Percentiles rank a stretch among this genome's conserved stretches.
These are phyloP conservation scores for Ibidorhyncha struthersii DNA, from an alignment of 2,113 vertebrate genomes.

Conservation along the genomic window DNA sequence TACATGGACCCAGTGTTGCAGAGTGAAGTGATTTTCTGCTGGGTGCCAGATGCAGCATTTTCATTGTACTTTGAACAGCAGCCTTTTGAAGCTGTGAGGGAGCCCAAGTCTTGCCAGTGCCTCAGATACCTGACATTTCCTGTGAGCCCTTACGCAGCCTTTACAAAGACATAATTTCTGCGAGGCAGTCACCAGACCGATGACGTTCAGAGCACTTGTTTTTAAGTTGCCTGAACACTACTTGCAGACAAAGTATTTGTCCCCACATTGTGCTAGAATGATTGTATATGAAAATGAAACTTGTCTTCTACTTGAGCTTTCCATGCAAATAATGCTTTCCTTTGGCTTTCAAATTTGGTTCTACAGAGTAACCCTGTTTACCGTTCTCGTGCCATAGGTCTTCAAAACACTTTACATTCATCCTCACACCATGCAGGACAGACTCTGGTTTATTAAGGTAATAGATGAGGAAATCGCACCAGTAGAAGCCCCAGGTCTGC, in stretches of 20 bases:
- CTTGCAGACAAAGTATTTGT: background rate
- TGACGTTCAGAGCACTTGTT: background rate
- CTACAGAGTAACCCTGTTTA: background rate
- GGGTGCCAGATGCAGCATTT: background rate
- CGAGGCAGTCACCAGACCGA: background rate
- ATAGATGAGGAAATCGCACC: background rate
- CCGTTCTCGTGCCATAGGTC: background rate
- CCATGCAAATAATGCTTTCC: background rate
- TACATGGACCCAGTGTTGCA: background rate
- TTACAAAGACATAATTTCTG: background rate
- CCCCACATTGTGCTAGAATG: background rate
- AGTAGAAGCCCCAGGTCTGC: background rate
- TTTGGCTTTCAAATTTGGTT: background rate
- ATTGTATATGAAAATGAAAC: background rate
- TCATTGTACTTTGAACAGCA: background rate
- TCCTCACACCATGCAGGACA: background rate
- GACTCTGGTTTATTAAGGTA: background rate
- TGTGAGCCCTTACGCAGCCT: background rate
- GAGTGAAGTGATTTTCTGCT: background rate
- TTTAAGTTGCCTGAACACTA: background rate
- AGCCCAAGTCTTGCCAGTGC: background rate
- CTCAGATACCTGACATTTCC: background rate
- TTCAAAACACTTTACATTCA: background rate
- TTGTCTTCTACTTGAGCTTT: background rate
- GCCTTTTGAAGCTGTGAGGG: background rate